phyloP scores from a whole-genome alignment of 2,113 vertebrate genomes.

The Euleptes europaea region DNA sequence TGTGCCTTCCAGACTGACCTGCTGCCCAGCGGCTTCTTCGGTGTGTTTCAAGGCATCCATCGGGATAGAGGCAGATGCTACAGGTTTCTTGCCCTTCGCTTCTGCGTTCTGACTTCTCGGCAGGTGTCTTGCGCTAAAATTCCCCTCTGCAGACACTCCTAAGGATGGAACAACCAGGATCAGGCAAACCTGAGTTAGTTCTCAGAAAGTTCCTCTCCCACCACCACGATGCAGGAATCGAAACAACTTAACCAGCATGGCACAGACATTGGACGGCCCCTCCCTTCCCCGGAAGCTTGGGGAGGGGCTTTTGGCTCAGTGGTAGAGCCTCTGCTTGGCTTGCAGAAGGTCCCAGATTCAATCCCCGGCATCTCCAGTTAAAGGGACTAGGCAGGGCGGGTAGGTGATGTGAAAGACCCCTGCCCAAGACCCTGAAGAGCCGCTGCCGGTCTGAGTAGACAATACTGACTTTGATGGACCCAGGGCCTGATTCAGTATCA shows the following conservation, averaged over 20 bases:
- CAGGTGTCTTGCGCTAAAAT: conserved; percentile 55
- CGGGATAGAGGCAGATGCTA: conserved; percentile 45
- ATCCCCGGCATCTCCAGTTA: too few species aligned
- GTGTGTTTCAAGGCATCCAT: conserved; percentile 56
- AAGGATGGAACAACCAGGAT: conserved; percentile 45
- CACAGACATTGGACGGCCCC: too few species aligned
- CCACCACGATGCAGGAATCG: background rate
- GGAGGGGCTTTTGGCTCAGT: too few species aligned
- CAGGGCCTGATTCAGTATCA: too few species aligned
- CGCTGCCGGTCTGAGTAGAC: too few species aligned
- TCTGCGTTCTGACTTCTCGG: conserved; percentile 46
- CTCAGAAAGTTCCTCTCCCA: background rate
- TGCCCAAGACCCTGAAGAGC: too few species aligned
- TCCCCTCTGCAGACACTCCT: conserved; percentile 74
- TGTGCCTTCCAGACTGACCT: too few species aligned
- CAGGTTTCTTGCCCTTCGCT: conserved; percentile 63
- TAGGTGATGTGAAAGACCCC: too few species aligned
- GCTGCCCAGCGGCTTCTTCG: conserved; percentile 46
- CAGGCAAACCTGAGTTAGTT: background rate
- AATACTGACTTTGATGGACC: too few species aligned
- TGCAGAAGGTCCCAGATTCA: too few species aligned
- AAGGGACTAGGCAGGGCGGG: too few species aligned
- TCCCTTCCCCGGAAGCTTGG: background rate
- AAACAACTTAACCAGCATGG: background rate
- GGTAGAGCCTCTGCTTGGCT: too few species aligned